These are phyloP conservation scores for Enteromius treurensis DNA, from an alignment of 2,797 vertebrate species.

Conservation along the genomic window DNA sequence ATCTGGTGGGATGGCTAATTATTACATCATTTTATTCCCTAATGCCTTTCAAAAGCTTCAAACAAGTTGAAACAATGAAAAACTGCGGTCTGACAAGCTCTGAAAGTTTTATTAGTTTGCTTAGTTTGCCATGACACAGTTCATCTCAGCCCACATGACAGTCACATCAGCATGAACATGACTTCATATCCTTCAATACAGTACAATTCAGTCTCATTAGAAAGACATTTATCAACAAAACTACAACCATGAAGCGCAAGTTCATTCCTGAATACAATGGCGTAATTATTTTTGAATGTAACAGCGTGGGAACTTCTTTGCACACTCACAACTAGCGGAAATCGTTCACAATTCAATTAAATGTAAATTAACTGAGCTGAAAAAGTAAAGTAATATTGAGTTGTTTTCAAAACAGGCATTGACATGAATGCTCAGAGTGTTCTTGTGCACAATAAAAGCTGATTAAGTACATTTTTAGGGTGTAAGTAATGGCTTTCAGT, in stretches of 20 bases:
- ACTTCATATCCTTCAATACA: background rate
- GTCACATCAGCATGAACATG: constrained; percentile 34
- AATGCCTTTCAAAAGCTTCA: background rate
- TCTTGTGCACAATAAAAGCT: background rate
- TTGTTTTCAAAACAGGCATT: background rate
- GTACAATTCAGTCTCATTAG: background rate
- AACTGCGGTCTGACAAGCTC: background rate
- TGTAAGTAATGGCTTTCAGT: background rate
- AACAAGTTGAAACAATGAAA: constrained; percentile 6
- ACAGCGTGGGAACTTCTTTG: background rate
- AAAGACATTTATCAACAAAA: background rate
- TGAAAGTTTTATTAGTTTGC: constrained; percentile 17
- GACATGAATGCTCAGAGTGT: background rate
- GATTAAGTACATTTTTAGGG: background rate
- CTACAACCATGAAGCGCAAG: background rate
- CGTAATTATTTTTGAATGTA: background rate
- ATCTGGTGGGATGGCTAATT: background rate
- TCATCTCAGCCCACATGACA: constrained; percentile 33
- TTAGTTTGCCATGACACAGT: background rate
- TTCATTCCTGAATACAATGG: background rate
- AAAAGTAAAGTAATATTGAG: background rate
- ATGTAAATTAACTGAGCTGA: background rate
- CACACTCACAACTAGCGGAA: background rate
- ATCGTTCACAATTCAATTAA: background rate
- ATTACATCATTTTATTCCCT: background rate